A percentile compares a stretch with the other conserved stretches of the same genome.
These are phyloP conservation scores for Cephalopterus ornatus DNA, from an alignment of 2,113 vertebrate genomes.

Conservation along the genomic window DNA sequence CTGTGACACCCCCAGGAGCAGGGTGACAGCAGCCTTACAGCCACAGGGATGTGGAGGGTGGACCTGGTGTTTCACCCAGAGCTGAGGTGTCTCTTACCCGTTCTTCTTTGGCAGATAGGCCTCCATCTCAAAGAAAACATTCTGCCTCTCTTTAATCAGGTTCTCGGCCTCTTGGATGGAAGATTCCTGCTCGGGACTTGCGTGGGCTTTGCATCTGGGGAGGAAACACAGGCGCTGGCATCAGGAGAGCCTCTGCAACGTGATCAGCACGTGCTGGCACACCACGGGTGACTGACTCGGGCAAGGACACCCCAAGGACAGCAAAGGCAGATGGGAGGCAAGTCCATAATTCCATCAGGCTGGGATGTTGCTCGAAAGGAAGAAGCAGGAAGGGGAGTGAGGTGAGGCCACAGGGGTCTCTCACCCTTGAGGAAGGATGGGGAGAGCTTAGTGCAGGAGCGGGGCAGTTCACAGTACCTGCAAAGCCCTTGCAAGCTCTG, in stretches of 20 bases:
- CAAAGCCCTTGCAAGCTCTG: background rate
- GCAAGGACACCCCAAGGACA: background rate
- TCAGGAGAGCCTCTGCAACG: background rate
- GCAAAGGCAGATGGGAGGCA: background rate
- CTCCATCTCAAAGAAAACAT: slow-evolving; percentile 92
- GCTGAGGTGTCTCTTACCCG: slow-evolving; percentile 70
- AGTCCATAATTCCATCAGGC: background rate
- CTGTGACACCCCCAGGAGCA: background rate
- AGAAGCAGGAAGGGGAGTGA: background rate
- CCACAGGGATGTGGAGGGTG: background rate
- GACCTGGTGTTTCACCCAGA: background rate
- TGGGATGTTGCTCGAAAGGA: background rate
- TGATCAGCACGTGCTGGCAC: background rate
- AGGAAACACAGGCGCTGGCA: background rate
- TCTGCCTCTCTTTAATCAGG: slow-evolving; percentile 82
- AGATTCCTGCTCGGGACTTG: slow-evolving; percentile 52
- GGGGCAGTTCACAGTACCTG: background rate
- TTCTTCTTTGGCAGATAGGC: slow-evolving; percentile 94
- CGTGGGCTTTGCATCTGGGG: slow-evolving; percentile 74
- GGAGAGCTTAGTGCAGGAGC: background rate
- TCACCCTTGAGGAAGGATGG: background rate
- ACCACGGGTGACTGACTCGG: background rate
- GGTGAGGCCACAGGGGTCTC: background rate
- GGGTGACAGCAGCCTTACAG: background rate
- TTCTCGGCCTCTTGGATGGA: slow-evolving; percentile 75